Base-by-base conservation (phyloP, 2,888 invertebrate genomes). In the Chrysina gloriosa region DNA sequence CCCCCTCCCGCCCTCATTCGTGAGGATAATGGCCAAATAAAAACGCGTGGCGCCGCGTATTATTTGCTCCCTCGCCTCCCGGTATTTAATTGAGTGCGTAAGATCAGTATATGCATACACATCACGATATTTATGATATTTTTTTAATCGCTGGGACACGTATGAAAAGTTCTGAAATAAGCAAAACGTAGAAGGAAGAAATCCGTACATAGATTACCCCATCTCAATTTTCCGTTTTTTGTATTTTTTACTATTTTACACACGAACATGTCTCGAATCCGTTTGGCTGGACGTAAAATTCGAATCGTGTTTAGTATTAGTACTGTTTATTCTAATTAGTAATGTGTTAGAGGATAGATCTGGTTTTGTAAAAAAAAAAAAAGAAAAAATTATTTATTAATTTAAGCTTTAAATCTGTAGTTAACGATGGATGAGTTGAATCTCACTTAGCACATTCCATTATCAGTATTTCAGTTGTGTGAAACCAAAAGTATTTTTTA, bases 401-500 rank as follows among this genome's bases (percentile, higher is more conserved):
- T 36, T 36, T 36, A 36, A 36, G 36, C 36, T 36, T 36, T 36
- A 36, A 11, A 36, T 36, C 11, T 11, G 36, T 1, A n/a, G 11
- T 11, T 36, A 29, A 14, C n/a, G 9, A 25, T 52, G 52, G 27
- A 52, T 6, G 29, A 64, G 27, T 34, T 34, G 39, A 64, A 64
- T 50, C 64, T 64, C 50, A 14, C 19, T n/a, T 25, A 64, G 14
- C 36, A 50, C 64, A 64, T 64, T 64, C 64, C 64, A 64, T 19
- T 64, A 50, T 64, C 64, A 64, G 64, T 64, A 64, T 64, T 64
- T 64, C 48, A 48, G 31, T 48, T 50, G 64, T 64, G 25, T 50
- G 64, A 64, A 64, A 50, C 64, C 48, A 36, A 64, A 64, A 48
- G 64, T 64, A 64, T 64, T 64, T 50, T 48, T 50, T 64, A 21